phyloP scores from a whole-genome alignment of 2,888 invertebrate genomes.

The Tinea semifulvella region DNA sequence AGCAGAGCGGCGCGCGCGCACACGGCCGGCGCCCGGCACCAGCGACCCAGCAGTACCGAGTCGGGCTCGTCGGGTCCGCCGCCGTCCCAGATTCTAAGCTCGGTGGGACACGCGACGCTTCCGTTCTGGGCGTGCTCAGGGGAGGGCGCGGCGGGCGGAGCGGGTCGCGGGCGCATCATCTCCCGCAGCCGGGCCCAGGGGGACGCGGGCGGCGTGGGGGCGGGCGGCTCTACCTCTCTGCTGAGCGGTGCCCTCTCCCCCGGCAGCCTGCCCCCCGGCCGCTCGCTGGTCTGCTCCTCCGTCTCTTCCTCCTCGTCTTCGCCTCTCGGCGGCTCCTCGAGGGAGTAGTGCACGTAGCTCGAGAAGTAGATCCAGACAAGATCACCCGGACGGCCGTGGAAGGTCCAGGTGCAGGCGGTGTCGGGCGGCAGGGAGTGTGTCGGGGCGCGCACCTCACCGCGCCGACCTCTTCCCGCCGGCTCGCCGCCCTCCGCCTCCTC shows the following conservation, averaged over 20 bases:
- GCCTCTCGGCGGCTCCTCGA: conserved; percentile 59
- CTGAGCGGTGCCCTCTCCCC: conserved; percentile 6
- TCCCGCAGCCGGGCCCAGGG: conserved; percentile 15
- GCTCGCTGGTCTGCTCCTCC: conserved; percentile 13
- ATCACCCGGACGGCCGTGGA: conserved; percentile 80
- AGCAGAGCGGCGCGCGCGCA: conserved; percentile 83
- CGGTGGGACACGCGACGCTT: conserved; percentile 67
- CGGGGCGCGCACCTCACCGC: conserved; percentile 79
- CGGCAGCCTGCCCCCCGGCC: conserved; percentile 20
- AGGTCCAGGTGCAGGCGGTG: conserved; percentile 87
- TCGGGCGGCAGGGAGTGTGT: conserved; percentile 86
- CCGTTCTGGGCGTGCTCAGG: conserved; percentile 12
- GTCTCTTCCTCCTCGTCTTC: conserved; percentile 36
- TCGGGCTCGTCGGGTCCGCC: conserved; percentile 57
- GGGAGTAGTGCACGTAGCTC: conserved; percentile 82
- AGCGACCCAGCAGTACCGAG: conserved; percentile 68
- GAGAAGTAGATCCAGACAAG: conserved; percentile 89
- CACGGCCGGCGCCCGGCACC: conserved; percentile 79
- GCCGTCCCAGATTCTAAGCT: conserved; percentile 80
- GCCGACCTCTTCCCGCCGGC: conserved; percentile 58
- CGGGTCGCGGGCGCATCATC: conserved; percentile 18
- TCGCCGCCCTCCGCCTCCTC: conserved; percentile 45
- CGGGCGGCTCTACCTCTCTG: conserved; percentile 2
- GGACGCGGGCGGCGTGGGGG: neutral
- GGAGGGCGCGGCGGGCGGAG: conserved; percentile 19